Base-by-base conservation (phyloP, 2,888 invertebrate genomes). In the Oscheius onirici region DNA sequence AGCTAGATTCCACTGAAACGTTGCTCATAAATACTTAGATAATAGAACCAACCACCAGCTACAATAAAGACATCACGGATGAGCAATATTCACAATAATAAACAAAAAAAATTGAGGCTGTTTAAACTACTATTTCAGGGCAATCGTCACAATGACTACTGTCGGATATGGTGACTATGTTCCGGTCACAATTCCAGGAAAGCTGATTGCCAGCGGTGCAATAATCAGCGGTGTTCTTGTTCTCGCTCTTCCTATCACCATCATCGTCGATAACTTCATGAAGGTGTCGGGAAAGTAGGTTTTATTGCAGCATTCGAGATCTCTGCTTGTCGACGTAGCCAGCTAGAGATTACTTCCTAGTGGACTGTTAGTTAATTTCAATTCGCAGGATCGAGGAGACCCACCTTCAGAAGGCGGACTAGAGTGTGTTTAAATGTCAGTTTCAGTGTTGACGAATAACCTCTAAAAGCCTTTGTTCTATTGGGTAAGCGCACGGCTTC, bases 251-350 rank as follows among this genome's bases (percentile, higher is more conserved):
- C 86, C 81, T 67, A 86, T 86, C 81, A 86, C 86, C 20, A 86
- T 86, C 70, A 86, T 86, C 69, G 86, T 86, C 52, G 86, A 86
- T 71, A 85, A 86, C 69, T 86, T 86, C 67, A 84, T 86, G 84
- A 84, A 83, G 74, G 84, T 84, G 13, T 82, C 84, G 61, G 82
- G 82, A 78, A 82, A 81, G 83, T 81, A 55, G 78, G 82, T 82
- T 63, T 8, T n/a, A 13, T 51, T 20, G 13, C 40, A 41, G n/a
- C 5, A 5, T 60, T 15, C 10, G 13, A 24, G 24, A 24, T 55
- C 24, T 11, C 15, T 55, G 55, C n/a, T 28, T 26, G 55, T 26
- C 28, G 11, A 8, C 22, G 26, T 55, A 55, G 55, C 28, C 28
- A 8, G 55, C 55, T 55, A 34, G 34, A 55, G 15, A 24, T n/a